Conservation (phyloP, 2,797 vertebrate species). For the Chaetodon trifasciatus region DNA sequence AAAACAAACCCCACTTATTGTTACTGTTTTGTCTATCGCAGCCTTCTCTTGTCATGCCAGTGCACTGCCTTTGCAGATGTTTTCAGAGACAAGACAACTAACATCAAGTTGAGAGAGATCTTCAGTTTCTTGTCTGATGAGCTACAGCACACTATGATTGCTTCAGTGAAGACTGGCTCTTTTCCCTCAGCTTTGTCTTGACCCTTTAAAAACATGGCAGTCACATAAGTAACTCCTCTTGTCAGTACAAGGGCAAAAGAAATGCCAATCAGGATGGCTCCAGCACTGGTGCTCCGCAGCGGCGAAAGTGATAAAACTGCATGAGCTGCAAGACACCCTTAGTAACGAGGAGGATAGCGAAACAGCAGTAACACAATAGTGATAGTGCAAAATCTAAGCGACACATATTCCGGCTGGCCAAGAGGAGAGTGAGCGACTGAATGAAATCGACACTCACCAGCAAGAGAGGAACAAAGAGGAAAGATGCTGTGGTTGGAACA, state of each 20-base stretch:
- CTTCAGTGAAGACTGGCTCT: neutral
- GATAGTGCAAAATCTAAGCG: neutral
- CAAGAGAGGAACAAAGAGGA: constrained; percentile 14
- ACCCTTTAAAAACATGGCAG: neutral
- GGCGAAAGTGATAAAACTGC: constrained; percentile 1
- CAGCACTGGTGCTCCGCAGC: neutral
- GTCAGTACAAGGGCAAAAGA: neutral
- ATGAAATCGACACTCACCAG: constrained; percentile 13
- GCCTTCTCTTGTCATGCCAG: neutral
- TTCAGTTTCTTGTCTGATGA: neutral
- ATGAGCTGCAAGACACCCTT: neutral
- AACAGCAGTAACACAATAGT: constrained; percentile 1
- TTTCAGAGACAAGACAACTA: neutral
- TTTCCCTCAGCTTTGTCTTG: neutral
- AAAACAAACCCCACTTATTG: neutral
- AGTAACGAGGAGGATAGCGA: neutral
- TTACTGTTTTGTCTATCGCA: neutral
- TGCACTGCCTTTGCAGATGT: neutral
- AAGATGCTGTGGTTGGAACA: constrained; percentile 29
- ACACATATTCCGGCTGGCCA: constrained; percentile 14
- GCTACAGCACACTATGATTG: neutral
- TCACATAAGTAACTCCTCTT: constrained; percentile 1
- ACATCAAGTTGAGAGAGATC: neutral
- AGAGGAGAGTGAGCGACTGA: constrained; percentile 6
- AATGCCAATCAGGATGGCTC: neutral